Conservation (phyloP, 2,113 vertebrate genomes). For the Dromiciops gliroides region DNA sequence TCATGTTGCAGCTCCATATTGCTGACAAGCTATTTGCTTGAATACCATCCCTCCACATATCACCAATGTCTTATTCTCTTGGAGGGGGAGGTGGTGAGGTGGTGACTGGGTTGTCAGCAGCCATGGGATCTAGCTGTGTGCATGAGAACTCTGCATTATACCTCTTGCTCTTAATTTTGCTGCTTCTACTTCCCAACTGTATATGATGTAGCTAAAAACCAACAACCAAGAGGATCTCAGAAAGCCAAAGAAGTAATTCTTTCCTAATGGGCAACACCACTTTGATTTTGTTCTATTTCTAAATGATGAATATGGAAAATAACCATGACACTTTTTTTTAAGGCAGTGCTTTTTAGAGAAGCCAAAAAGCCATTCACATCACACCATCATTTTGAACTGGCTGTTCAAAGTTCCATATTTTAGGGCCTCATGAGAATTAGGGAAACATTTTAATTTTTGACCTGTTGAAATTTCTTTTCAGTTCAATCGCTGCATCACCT, state of each 20-base stretch:
- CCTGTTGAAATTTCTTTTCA: conserved; percentile 67
- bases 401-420: not conserved
- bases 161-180: not conserved
- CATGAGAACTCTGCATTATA: not conserved
- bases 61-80: not conserved
- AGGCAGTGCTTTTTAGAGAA: not conserved
- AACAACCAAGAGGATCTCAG: conserved; percentile 3
- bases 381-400: not conserved
- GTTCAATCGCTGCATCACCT: conserved; percentile 98
- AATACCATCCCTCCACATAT: not conserved
- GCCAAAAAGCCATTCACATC: not conserved
- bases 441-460: not conserved
- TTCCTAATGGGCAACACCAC: conserved; percentile 22
- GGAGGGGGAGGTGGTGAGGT: not conserved
- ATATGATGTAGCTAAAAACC: conserved; percentile 12
- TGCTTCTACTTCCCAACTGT: not conserved
- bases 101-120: not conserved
- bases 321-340: not conserved
- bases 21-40: not conserved
- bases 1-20: not conserved
- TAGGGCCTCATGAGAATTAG: not conserved
- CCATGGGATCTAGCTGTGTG: not conserved
- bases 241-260: not conserved
- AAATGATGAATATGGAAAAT: conserved; percentile 23
- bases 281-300: conserved; percentile 10